Base-by-base conservation (phyloP, 2,113 vertebrate species). In the Tragulus kanchil region DNA sequence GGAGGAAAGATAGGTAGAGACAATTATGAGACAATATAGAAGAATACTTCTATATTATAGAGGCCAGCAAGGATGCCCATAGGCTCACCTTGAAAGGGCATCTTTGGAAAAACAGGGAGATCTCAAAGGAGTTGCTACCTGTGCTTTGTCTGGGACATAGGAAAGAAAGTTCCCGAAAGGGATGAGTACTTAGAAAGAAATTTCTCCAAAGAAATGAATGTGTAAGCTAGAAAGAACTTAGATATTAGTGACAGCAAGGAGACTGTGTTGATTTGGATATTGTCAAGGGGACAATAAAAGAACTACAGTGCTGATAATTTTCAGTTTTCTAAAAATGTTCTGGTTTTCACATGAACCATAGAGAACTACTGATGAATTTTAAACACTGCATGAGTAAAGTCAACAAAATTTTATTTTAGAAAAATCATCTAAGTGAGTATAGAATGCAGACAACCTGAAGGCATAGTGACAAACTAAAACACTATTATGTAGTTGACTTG, bases 401-500 rank as follows among this genome's bases (percentile, higher is more conserved):
- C 12, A 86, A 31, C 28, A 58, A 50, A 90, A 42, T 52, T 85
- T 78, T 42, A n/a, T 69, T 87, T 88, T 69, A 84, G 42, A 89
- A 94, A 85, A 42, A n/a, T 71, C 31, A 77, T 4, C 6, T 85
- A 62, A 23, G 1, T 14, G 25, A 31, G 9, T 78, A 64, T 73
- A 14, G 17, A 96, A 59, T 88, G 3, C 10, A 90, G 21, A 79
- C 9, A 86, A 42, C 10, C 26, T 42, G 64, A 71, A 88, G 5
- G 26, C 17, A 25, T 11, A 48, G n/a, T 42, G 31, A 42, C 21
- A 67, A 42, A 36, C n/a, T 67, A 90, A 65, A n/a, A 59, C 28
- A 73, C 2, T 11, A 0, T 14, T 50, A 0, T 56, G 1, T 28
- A 45, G n/a, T 88, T 65, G 0, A 2, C 1, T 26, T 65, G 13